Conservation (phyloP, 2,797 vertebrate genomes). For the Coluber constrictor region DNA sequence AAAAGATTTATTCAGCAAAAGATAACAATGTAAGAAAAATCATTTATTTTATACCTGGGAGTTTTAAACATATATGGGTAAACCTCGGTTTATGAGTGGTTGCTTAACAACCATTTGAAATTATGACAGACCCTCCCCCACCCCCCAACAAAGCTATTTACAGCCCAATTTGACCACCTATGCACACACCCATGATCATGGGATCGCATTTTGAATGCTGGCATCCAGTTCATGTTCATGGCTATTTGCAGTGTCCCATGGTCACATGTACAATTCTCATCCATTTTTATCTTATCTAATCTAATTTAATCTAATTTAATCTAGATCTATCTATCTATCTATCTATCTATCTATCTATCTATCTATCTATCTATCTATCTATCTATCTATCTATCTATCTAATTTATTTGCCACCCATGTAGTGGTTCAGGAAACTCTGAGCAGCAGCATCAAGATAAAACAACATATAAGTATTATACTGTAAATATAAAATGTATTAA, state of each 20-base stretch:
- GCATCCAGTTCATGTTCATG: neutral
- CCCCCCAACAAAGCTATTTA: neutral
- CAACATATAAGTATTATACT: neutral
- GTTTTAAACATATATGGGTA: neutral
- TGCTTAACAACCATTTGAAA: neutral
- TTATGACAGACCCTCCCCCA: neutral
- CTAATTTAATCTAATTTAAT: too few relatives aligned
- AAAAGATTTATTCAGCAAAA: neutral
- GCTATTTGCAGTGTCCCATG: neutral
- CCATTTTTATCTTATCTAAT: neutral
- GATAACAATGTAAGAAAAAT: neutral
- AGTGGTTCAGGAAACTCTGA: neutral
- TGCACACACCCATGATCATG: neutral
- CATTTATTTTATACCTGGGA: neutral
- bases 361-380: too few relatives aligned
- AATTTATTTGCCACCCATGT: neutral
- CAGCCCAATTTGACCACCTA: neutral
- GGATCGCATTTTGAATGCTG: neutral
- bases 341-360: too few relatives aligned
- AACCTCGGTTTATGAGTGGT: neutral
- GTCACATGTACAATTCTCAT: neutral
- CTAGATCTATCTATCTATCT: too few relatives aligned
- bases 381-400: neutral
- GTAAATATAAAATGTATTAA: neutral
- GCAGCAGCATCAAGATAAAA: neutral